Base-by-base conservation (phyloP, 2,113 vertebrate species). In the Pituophis catenifer region DNA sequence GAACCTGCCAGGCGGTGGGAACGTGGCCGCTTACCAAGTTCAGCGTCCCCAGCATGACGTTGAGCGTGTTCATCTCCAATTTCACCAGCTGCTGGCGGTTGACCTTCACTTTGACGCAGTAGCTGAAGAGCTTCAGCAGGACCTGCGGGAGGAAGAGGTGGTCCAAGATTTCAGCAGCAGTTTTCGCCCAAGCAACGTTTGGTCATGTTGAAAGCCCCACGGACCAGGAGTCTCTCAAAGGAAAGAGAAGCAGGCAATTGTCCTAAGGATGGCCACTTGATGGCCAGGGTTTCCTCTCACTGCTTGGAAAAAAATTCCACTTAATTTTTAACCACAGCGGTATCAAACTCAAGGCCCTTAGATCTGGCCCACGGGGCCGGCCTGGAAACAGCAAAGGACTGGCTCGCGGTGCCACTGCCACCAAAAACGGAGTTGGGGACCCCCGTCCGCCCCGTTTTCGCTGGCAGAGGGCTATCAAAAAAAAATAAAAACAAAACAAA, bases 21-120 rank as follows among this genome's bases (percentile, higher is more conserved):
- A 29, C 13, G 1, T 19, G 10, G 92, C 21, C 33, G 48, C 97
- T 97, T 95, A 99, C 99, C 98, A 99, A 95, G 97, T 99, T 99
- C 0, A 99, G 98, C 2, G 99, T 99, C 70, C 99, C 99, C 96
- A 99, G 97, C 99, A 99, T 99, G 96, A 99, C 99, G 10, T 99
- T 99, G 94, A 99, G 96, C 0, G 99, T 99, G 98, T 99, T 99
- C 99, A 99, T 99, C 97, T 99, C 99, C 0, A 99, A 99, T 95
- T 98, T 99, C 94, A 99, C 99, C 92, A 99, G 95, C 96, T 99
- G 99, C 95, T 99, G 99, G 87, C 99, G 97, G 93, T 99, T 99
- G 95, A 99, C 98, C 96, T 99, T 99, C 96, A 99, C 99, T 95
- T 99, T 99, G 93, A 99, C 99, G 15, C 99, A 99, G 95, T 99